Evolutionary conservation across 2,888 invertebrate genomes (phyloP).

Genomic region (Amphipyra berbera): DNA sequence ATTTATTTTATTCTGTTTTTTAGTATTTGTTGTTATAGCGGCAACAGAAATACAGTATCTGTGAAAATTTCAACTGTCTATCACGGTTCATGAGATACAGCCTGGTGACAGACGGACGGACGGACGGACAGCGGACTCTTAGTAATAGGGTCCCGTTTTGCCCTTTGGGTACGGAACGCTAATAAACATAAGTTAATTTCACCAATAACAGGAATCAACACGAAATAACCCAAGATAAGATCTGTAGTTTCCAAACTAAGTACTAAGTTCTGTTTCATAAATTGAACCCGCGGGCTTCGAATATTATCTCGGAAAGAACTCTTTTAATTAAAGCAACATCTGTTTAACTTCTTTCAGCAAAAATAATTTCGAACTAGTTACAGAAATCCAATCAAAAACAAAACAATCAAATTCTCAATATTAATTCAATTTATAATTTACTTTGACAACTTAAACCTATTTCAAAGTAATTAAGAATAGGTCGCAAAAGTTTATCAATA

Average conservation of each 20-base stretch:
- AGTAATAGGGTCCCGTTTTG: too few relatives aligned
- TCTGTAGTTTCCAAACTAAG: background rate
- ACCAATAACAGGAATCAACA: too few relatives aligned
- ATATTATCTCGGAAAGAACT: constrained; percentile 17
- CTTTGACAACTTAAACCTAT: constrained; percentile 17
- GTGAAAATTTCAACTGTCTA: too few relatives aligned
- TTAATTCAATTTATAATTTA: constrained; percentile 20
- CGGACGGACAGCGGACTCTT: too few relatives aligned
- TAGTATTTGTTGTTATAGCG: too few relatives aligned
- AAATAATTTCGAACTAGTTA: background rate
- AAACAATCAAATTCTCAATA: constrained; percentile 18
- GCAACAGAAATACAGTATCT: too few relatives aligned
- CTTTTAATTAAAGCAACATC: constrained; percentile 35
- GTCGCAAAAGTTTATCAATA: constrained; percentile 31
- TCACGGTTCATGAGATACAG: too few relatives aligned
- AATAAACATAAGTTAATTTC: too few relatives aligned
- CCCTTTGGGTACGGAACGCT: too few relatives aligned
- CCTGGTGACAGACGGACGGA: too few relatives aligned
- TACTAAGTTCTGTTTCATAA: constrained; percentile 20
- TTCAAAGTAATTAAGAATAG: constrained; percentile 31
- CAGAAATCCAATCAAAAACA: constrained; percentile 5
- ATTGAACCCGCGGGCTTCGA: constrained; percentile 16
- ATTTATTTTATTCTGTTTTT: too few relatives aligned
- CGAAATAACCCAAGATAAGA: too few relatives aligned
- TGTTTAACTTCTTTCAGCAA: constrained; percentile 21